Base-by-base conservation (phyloP, 2,888 invertebrate species). In the Capitulum mitella region DNA sequence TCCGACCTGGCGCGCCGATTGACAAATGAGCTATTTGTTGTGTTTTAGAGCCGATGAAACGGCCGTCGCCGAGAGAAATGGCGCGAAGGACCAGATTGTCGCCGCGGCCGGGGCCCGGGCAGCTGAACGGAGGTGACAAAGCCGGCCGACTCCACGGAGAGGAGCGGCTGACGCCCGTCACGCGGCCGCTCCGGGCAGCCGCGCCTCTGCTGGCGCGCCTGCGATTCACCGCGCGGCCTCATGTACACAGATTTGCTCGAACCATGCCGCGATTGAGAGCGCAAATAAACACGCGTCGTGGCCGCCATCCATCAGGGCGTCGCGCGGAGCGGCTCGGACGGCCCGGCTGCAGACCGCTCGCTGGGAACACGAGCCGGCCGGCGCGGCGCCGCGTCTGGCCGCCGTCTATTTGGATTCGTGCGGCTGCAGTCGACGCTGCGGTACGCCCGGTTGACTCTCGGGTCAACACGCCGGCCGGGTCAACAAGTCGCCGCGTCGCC, bases 1-100 rank as follows among this genome's bases (percentile, higher is more conserved):
- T 12, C 61, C 6, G 61, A 29, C 32, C n/a, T 10, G 61, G 10
- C 32, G 16, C 32, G 61, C 16, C 61, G 61, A 61, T 61, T 61
- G 61, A 61, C 61, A 61, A 61, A 61, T 16, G 61, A 61, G 61
- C 61, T 61, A 61, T 61, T 61, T 61, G 61, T 61, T 32, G 61
- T 61, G 61, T 61, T 61, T 61, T 61, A 61, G 32, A 61, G 32
- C 61, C 61, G 61, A 61, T 32, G 61, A 61, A 61, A 61, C 32
- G 61, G 14, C 61, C 32, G 61, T 61, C 61, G 14, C 32, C 12
- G 61, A 61, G 61, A 61, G 32, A 61, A 61, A 61, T 16, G 61
- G 16, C 32, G 61, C 32, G 61, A 3, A 12, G 16, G 16, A n/a
- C 3, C 29, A n/a, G 32, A 32, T 61, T 32, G 32, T 32, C 16